Evolutionary conservation across 2,888 invertebrate species (phyloP), one percentile per base, ranked within the genome.

Genomic region (Phorcus lineatus): DNA sequence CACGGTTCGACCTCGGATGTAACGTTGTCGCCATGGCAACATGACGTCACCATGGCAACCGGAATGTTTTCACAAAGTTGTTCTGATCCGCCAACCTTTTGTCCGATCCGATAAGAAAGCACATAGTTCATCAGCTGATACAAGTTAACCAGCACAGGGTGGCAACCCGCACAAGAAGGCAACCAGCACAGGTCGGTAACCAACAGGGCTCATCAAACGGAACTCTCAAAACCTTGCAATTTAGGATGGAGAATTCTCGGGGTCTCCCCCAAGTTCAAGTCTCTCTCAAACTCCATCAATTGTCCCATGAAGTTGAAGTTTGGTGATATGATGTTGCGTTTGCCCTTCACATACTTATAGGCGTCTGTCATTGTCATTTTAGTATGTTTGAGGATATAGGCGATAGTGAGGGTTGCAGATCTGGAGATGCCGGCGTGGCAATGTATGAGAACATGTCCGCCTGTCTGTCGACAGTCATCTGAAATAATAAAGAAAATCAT

Each of bases 351-450:
- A 91, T 96, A 95, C 89, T 96, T 95, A 94, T 96, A 97, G 0
- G 98, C 98, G 91, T 98, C 97, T 67, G 96, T 95, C 94, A 96
- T 96, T 55, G 96, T 95, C 92, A 97, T 93, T 82, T 95, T 95
- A 92, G 91, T 89, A 94, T 97, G 96, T 90, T 96, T 96, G 97
- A 98, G 98, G 89, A 98, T 95, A 94, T 97, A 98, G 75, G 98
- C 98, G 91, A 98, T 98, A 91, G 97, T 97, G 92, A 98, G 95
- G 84, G 98, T 98, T 84, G 98, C 97, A 85, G 98, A 98, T 86
- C 98, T 95, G 79, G 98, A 98, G 76, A 98, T 97, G 77, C 98
- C 98, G 77, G 98, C 98, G 91, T 98, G 98, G 93, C 98, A 98
- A 94, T 98, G 98, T 82, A 98, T 96, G 91, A 98, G 94, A 57